phyloP scores from a whole-genome alignment of 2,113 vertebrate species.

The Cervus canadensis region DNA sequence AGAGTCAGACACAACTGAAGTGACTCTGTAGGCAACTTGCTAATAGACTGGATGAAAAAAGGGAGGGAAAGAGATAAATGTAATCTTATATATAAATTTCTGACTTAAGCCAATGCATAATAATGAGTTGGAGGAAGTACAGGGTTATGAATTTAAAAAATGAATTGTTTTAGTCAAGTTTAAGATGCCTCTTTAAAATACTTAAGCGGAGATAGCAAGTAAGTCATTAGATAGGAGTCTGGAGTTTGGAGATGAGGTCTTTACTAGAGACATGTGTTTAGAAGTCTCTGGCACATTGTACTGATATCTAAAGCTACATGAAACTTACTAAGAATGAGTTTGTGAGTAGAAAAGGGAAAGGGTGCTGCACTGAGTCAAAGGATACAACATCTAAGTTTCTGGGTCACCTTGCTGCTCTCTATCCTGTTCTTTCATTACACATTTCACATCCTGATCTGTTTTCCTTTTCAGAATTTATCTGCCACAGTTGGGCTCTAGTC shows the following conservation, averaged over 20 bases:
- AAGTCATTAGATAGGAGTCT: neutral
- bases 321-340: neutral
- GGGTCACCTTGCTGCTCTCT: neutral
- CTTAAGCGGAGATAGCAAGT: neutral
- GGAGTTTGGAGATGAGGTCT: neutral
- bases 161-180: neutral
- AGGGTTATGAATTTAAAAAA: neutral
- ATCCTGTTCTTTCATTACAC: neutral
- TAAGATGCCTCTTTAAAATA: conserved; percentile 31
- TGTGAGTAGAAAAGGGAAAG: neutral
- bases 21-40: neutral
- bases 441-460: neutral
- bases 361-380: neutral
- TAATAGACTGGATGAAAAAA: neutral
- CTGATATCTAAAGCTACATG: neutral
- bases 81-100: neutral
- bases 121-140: neutral
- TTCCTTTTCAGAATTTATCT: neutral
- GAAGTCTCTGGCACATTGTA: neutral
- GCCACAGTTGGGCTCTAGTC: neutral
- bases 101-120: neutral
- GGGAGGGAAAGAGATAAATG: neutral
- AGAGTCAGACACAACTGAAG: neutral
- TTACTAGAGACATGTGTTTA: neutral
- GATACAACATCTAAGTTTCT: neutral